These are phyloP conservation scores for Leptocoma aspasia DNA, from an alignment of 2,113 vertebrate genomes.

Conservation along the genomic window DNA sequence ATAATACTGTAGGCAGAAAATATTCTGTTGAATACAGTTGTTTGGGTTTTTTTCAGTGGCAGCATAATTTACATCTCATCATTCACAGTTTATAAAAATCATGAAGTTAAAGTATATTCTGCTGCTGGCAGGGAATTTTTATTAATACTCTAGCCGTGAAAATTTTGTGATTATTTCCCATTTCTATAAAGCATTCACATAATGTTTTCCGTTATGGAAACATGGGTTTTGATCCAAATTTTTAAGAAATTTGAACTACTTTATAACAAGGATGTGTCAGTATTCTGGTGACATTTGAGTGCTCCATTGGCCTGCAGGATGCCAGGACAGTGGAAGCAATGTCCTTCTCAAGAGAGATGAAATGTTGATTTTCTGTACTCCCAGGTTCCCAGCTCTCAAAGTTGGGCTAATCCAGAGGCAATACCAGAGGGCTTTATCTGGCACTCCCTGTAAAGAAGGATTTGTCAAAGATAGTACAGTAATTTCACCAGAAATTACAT, in stretches of 20 bases:
- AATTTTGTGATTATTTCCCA: not conserved
- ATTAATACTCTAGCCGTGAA: not conserved
- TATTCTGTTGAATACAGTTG: not conserved
- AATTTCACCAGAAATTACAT: slow-evolving; percentile 14
- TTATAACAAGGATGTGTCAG: not conserved
- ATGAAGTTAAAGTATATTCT: not conserved
- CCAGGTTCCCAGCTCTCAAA: not conserved
- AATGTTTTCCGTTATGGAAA: not conserved
- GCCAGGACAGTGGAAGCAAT: not conserved
- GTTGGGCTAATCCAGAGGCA: not conserved
- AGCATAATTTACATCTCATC: not conserved
- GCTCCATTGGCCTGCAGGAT: not conserved
- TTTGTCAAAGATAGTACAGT: slow-evolving; percentile 11
- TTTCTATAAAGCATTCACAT: not conserved
- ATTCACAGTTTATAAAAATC: not conserved
- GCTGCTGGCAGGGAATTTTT: not conserved
- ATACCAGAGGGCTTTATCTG: not conserved
- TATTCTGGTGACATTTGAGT: not conserved
- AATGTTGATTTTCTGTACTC: accelerated
- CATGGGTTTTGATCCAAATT: not conserved
- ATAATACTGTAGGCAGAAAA: not conserved
- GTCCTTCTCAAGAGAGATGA: not conserved
- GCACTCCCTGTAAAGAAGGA: not conserved
- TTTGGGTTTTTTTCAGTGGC: not conserved
- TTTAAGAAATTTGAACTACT: not conserved